Evolutionary conservation across 2,797 vertebrate genomes (phyloP).

Genomic region (Acridotheres tristis): DNA sequence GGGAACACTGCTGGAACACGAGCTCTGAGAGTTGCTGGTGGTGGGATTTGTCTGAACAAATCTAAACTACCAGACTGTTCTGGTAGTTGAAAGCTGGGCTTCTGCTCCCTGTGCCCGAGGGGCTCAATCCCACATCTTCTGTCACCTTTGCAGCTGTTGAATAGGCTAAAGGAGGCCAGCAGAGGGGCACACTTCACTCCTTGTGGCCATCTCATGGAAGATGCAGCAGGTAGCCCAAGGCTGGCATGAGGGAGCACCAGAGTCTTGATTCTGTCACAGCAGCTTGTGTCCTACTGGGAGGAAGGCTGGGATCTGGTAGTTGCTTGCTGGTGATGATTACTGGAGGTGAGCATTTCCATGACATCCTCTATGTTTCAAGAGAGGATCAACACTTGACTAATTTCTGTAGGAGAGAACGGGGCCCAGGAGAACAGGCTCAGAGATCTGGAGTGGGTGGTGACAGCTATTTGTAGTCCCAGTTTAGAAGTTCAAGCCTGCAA

Average conservation of each 20-base stretch:
- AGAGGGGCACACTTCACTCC: accelerated
- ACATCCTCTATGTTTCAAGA: neutral
- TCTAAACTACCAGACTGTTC: no score
- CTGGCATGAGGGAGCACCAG: neutral
- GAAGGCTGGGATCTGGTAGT: neutral
- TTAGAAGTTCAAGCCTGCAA: neutral
- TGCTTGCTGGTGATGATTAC: neutral
- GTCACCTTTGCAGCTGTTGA: neutral
- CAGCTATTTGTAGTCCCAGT: neutral
- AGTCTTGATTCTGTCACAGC: neutral
- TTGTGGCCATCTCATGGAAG: accelerated
- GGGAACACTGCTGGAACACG: neutral
- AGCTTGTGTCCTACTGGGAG: neutral
- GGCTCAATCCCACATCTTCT: neutral
- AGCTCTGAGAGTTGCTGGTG: neutral
- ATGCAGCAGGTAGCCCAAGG: neutral
- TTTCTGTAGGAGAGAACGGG: neutral
- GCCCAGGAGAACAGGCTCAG: neutral
- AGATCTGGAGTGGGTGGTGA: neutral
- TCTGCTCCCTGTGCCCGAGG: neutral
- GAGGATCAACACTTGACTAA: neutral
- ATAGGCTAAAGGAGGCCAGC: neutral
- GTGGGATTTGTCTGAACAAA: neutral
- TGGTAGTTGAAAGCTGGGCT: neutral
- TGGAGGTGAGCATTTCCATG: neutral